Evolutionary conservation across 2,113 vertebrate genomes (phyloP), one percentile per base, ranked within the genome.

Genomic region (Gavialis gangeticus): DNA sequence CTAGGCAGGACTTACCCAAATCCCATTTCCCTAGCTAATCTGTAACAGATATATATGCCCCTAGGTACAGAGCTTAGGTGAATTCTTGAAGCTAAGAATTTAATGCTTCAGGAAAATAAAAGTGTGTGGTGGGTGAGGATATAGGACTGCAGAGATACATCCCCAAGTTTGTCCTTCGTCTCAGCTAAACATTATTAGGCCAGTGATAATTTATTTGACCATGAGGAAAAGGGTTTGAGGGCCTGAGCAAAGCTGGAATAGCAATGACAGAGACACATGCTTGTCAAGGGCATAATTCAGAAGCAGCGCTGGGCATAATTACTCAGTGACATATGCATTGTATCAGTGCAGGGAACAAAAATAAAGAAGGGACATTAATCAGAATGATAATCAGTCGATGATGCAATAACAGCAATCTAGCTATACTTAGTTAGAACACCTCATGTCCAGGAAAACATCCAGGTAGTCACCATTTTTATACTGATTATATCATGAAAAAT

Each of bases 401-500:
- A 96, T 97, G 92, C 90, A 98, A 96, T 98, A 97, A 97, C 83
- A 30, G 91, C 96, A 91, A 95, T 97, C 94, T 97, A 95, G 90
- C 88, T 96, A 84, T 91, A 97, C 96, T 97, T 97, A 95, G 75
- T 97, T 93, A 97, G 94, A 97, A 94, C 92, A 97, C 76, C 95
- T 98, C 84, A 83, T 79, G 94, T 95, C 85, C 96, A 98, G 92
- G 97, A 97, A 98, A 94, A 96, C 96, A 98, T 96, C 94, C 95
- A 98, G 95, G 94, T 97, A 97, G 93, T 96, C 95, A 97, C 95
- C 77, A 94, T 96, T 97, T 98, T 97, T 93, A 91, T 96, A 96
- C 96, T 96, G 97, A 98, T 98, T 97, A 94, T 97, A 97, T 97
- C 69, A 97, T 94, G 96, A 98, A 98, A 97, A 98, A 98, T 97